A percentile compares a stretch with the other conserved stretches of the same genome.
phyloP scores from a whole-genome alignment of 2,888 invertebrate genomes.

The Phortica okadai region DNA sequence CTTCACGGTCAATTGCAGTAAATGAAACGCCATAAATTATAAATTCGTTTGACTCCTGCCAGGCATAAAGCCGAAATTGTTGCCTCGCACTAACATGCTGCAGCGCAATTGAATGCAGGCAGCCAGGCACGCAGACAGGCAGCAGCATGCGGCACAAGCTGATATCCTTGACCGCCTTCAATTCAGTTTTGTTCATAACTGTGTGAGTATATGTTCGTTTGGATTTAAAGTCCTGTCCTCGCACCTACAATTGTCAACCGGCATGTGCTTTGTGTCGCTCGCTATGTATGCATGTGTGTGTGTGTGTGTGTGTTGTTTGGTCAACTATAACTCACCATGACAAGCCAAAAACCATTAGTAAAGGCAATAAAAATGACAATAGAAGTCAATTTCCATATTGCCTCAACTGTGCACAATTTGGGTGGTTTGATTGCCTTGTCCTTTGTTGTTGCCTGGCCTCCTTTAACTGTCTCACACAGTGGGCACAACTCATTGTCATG shows the following conservation, averaged over 20 bases:
- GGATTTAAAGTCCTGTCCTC: neutral
- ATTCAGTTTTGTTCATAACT: constrained; percentile 41
- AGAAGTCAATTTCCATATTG: constrained; percentile 68
- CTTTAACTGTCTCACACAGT: too few relatives aligned
- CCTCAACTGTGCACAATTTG: constrained; percentile 40
- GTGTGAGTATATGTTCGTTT: too few relatives aligned
- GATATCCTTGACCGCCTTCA: constrained; percentile 69
- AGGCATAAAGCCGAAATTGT: constrained; percentile 48
- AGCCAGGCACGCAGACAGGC: constrained; percentile 30
- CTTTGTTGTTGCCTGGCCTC: too few relatives aligned
- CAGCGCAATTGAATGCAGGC: constrained; percentile 40
- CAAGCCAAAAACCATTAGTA: constrained; percentile 68
- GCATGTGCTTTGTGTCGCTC: constrained; percentile 22
- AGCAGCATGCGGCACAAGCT: neutral
- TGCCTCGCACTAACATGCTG: constrained; percentile 25
- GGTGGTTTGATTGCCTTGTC: constrained; percentile 22
- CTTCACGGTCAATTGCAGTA: constrained; percentile 64
- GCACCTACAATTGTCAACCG: constrained; percentile 49
- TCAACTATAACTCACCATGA: constrained; percentile 65
- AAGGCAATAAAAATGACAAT: constrained; percentile 70
- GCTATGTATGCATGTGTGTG: neutral
- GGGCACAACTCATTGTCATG: constrained; percentile 25
- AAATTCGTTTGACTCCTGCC: constrained; percentile 69
- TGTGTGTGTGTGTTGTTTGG: constrained; percentile 46
- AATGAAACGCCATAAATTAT: constrained; percentile 65